Conservation (phyloP, 2,797 vertebrate species). For the Vespertilio murinus region DNA sequence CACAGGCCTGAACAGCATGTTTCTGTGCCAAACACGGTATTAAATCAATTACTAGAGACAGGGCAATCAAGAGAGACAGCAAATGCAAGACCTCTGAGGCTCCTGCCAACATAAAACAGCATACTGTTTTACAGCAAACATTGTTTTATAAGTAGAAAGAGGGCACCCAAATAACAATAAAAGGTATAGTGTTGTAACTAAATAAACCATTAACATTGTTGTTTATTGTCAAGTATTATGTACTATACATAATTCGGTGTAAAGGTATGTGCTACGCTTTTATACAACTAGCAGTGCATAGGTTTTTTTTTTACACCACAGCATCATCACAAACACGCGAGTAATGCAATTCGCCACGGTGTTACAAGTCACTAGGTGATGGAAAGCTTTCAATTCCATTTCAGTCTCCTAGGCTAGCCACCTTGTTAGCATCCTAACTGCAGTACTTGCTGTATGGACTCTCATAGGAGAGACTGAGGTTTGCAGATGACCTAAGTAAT, state of each 20-base stretch:
- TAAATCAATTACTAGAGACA: not conserved
- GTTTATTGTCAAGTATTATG: not conserved
- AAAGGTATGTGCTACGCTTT: not conserved
- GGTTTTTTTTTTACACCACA: not conserved
- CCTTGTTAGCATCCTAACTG: not conserved
- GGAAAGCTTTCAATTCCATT: not conserved
- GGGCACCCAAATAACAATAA: not conserved
- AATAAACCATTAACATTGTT: not conserved
- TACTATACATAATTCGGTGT: not conserved
- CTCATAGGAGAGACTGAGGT: not conserved
- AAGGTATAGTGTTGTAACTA: not conserved
- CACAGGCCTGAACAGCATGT: not conserved
- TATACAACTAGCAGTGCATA: not conserved
- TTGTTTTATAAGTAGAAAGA: not conserved
- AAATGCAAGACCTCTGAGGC: not conserved
- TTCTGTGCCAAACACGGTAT: not conserved
- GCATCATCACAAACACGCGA: not conserved
- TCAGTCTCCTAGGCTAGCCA: not conserved
- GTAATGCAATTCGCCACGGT: not conserved
- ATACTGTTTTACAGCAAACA: not conserved
- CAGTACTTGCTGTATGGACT: not conserved
- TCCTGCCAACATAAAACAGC: not conserved
- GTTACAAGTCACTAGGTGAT: not conserved
- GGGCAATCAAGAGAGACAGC: no score
- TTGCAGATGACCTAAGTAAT: not conserved